A percentile compares a stretch with the other conserved stretches of the same genome.
These are phyloP conservation scores for Poeciliopsis occidentalis DNA, from an alignment of 2,113 vertebrate genomes.

Conservation along the genomic window DNA sequence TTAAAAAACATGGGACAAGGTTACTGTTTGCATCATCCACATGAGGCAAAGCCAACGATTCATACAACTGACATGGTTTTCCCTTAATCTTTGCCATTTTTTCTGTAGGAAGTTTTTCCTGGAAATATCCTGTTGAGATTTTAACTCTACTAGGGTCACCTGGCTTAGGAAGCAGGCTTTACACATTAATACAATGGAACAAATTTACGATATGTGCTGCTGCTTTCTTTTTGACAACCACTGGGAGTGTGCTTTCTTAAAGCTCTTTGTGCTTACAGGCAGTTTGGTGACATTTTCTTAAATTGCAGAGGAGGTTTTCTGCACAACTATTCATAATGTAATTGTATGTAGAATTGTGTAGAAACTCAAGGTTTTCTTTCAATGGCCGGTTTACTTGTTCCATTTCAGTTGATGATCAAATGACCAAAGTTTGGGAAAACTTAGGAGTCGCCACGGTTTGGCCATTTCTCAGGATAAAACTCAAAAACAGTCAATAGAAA, in stretches of 20 bases:
- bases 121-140: conserved; percentile 24
- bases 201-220: conserved; percentile 28
- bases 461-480: conserved; percentile 47
- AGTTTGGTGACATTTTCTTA: conserved; percentile 18
- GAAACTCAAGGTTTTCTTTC: conserved; percentile 8
- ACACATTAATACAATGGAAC: conserved; percentile 22
- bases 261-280: conserved; percentile 30
- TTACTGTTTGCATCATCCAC: conserved; percentile 23
- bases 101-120: conserved; percentile 8
- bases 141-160: conserved; percentile 24
- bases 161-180: conserved; percentile 37
- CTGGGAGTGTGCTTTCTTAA: conserved; percentile 1
- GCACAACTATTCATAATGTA: conserved; percentile 25
- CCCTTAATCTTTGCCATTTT: conserved; percentile 18
- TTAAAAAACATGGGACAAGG: conserved; percentile 42
- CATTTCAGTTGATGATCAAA: background rate
- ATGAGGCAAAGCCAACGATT: conserved; percentile 7
- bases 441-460: conserved; percentile 36
- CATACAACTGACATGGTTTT: conserved; percentile 14
- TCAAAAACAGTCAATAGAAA: conserved; percentile 53
- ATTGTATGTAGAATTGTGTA: conserved; percentile 10
- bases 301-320: conserved; percentile 13
- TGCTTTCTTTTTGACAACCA: conserved; percentile 18
- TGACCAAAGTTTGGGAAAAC: conserved; percentile 38
- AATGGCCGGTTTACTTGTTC: conserved; percentile 23